Conservation (phyloP, 1,140 invertebrate genomes). For the Trichoplusia ni region DNA sequence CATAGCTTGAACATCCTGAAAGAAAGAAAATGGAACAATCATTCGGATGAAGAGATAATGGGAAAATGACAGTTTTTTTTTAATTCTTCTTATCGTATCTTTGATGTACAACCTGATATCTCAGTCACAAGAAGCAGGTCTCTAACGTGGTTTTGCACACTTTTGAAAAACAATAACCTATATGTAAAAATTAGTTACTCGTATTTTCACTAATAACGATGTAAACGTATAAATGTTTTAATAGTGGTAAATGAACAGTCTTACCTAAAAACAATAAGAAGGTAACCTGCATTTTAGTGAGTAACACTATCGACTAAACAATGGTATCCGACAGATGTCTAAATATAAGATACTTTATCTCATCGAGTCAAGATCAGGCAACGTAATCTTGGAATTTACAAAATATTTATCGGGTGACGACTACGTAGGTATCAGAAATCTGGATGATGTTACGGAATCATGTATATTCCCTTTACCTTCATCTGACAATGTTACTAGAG, state of each 20-base stretch:
- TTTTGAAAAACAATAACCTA: no score
- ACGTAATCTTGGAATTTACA: slow-evolving; percentile 35
- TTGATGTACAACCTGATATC: no score
- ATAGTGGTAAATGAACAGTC: neutral
- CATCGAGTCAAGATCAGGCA: slow-evolving; percentile 41
- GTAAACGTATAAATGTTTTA: neutral
- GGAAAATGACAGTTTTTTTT: neutral
- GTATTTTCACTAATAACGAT: neutral
- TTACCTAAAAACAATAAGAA: slow-evolving; percentile 16
- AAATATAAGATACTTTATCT: slow-evolving; percentile 43
- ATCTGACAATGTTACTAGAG: neutral
- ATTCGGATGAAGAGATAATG: neutral
- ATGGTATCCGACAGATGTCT: neutral
- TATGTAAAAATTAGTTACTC: neutral
- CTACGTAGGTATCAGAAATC: neutral
- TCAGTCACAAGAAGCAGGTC: no score
- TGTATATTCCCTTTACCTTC: neutral
- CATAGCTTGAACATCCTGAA: slow-evolving; percentile 8
- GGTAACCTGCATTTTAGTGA: slow-evolving; percentile 33
- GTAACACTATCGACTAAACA: slow-evolving; percentile 27
- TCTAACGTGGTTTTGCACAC: no score
- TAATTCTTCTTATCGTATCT: no score
- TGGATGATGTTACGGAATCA: neutral
- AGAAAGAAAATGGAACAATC: neutral
- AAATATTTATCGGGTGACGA: slow-evolving; percentile 25